Evolutionary conservation across 2,113 vertebrate species (phyloP).

Genomic region (Nibea coibor): DNA sequence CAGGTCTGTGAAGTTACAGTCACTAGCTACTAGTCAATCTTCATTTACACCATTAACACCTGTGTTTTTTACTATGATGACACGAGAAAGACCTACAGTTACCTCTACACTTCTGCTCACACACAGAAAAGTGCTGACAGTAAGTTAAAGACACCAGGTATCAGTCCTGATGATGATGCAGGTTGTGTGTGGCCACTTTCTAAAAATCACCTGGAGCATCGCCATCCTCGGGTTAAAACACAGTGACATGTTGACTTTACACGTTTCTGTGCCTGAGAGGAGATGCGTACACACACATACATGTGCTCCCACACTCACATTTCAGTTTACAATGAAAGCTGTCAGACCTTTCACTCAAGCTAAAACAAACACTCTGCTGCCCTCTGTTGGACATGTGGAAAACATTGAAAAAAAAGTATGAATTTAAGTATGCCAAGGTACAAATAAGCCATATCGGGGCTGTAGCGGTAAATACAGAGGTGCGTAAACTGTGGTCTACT

Average conservation of each 20-base stretch:
- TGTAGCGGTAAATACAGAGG: too few relatives aligned
- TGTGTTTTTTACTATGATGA: background rate
- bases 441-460: background rate
- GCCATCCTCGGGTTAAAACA: background rate
- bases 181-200: background rate
- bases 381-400: conserved; percentile 72
- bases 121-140: background rate
- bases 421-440: background rate
- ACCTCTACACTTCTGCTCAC: background rate
- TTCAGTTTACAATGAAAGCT: background rate
- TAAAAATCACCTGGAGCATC: background rate
- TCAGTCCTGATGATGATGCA: background rate
- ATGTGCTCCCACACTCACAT: background rate
- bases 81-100: background rate
- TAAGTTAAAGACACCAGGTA: background rate
- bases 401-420: background rate
- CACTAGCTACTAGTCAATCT: background rate
- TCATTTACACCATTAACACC: background rate
- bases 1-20: too few relatives aligned
- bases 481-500: too few relatives aligned
- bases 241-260: background rate
- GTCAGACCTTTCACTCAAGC: conserved; percentile 19
- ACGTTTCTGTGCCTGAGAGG: background rate
- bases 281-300: background rate
- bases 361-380: conserved; percentile 70